Evolutionary conservation across 1,140 invertebrate genomes (phyloP).

Genomic region (Drosophila ogumai): DNA sequence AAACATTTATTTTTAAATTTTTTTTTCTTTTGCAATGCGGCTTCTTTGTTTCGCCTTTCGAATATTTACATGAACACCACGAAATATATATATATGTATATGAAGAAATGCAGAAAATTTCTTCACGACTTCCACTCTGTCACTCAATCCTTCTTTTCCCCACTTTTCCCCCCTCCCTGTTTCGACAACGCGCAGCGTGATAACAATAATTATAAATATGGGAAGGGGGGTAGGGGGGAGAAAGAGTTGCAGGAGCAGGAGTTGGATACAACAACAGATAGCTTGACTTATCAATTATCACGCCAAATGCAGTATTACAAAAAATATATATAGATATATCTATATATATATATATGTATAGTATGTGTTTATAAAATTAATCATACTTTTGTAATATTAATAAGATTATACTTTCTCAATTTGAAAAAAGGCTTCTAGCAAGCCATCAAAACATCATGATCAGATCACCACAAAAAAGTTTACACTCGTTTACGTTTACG

Average conservation of each 20-base stretch:
- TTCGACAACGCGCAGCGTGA: conserved; percentile 53
- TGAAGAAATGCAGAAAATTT: conserved; percentile 52
- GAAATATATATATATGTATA: conserved; percentile 7
- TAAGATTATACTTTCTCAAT: conserved; percentile 37
- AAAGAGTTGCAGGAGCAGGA: conserved; percentile 1
- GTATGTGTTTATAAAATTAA: conserved; percentile 43
- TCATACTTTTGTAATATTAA: conserved; percentile 36
- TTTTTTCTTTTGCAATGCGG: conserved; percentile 17
- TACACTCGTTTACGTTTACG: conserved; percentile 60
- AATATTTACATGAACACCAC: conserved; percentile 60
- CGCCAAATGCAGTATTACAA: conserved; percentile 77
- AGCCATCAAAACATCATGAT: conserved; percentile 59
- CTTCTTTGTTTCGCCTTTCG: conserved; percentile 41
- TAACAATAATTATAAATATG: conserved; percentile 44
- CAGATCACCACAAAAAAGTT: conserved; percentile 65
- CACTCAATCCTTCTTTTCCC: conserved; percentile 6
- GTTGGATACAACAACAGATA: conserved; percentile 51
- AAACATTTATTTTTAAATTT: conserved; percentile 7
- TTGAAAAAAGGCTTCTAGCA: conserved; percentile 42
- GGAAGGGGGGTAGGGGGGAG: neutral
- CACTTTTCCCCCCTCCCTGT: neutral
- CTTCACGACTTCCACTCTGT: conserved; percentile 24
- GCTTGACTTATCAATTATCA: conserved; percentile 80
- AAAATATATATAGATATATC: conserved; percentile 26
- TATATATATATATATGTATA: conserved; percentile 11